phyloP scores from a whole-genome alignment of 2,797 vertebrate genomes.

The Natrix natrix region DNA sequence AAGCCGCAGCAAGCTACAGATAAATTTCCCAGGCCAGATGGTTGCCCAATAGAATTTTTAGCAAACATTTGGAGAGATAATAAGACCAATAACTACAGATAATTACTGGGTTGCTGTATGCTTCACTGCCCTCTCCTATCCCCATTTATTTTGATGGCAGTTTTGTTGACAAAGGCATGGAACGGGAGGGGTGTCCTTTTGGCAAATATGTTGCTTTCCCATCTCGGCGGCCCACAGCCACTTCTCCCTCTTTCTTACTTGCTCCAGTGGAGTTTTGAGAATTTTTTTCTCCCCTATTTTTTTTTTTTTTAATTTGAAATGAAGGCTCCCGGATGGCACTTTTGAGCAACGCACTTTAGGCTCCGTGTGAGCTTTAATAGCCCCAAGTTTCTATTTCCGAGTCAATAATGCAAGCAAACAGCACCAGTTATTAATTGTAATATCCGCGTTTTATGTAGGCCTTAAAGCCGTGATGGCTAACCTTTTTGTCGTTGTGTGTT shows the following conservation, averaged over 20 bases:
- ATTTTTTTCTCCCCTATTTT: neutral
- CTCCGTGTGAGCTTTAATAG: neutral
- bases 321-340: neutral
- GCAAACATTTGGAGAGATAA: conserved; percentile 81
- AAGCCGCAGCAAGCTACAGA: conserved; percentile 65
- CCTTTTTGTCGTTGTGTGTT: no score
- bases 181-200: conserved; percentile 28
- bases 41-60: conserved; percentile 78
- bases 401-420: neutral
- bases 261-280: neutral
- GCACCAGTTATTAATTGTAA: neutral
- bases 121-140: conserved; percentile 71
- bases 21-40: conserved; percentile 78
- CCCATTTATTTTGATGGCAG: conserved; percentile 70
- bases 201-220: neutral
- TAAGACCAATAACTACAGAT: conserved; percentile 76
- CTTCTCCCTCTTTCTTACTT: accelerated
- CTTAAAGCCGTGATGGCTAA: neutral
- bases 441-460: neutral
- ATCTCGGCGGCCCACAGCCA: conserved; percentile 29
- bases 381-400: neutral
- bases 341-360: neutral
- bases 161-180: conserved; percentile 54
- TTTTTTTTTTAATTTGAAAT: conserved; percentile 20
- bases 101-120: conserved; percentile 77